These are phyloP conservation scores for Calidris pugnax DNA, from an alignment of 2,113 vertebrate genomes.

Conservation along the genomic window DNA sequence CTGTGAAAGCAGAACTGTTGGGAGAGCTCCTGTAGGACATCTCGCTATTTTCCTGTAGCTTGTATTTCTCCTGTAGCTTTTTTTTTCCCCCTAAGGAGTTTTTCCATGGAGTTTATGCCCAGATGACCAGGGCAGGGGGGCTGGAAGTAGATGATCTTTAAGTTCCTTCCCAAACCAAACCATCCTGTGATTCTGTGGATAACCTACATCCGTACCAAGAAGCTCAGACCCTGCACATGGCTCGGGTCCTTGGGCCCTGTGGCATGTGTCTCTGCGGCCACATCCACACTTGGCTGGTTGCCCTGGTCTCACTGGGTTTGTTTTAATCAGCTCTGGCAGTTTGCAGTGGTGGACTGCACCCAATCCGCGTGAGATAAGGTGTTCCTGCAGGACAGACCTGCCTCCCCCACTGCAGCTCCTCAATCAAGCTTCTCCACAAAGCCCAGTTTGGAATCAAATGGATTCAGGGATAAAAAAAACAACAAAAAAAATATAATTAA, in stretches of 20 bases:
- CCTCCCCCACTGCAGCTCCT: neutral
- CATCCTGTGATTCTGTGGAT: neutral
- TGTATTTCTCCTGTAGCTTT: neutral
- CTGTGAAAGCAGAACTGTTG: neutral
- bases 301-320: neutral
- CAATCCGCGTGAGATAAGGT: neutral
- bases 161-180: neutral
- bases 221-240: neutral
- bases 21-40: neutral
- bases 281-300: neutral
- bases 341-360: neutral
- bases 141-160: neutral
- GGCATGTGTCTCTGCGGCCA: neutral
- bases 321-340: neutral
- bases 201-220: rapidly evolving
- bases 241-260: rapidly evolving
- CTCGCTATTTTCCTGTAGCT: neutral
- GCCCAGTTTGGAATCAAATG: neutral
- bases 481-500: neutral
- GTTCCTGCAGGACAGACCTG: neutral
- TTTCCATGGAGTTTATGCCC: neutral
- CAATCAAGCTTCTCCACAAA: neutral
- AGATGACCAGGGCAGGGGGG: neutral
- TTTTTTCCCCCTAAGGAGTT: neutral
- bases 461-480: neutral